A percentile compares a stretch with the other conserved stretches of the same genome.
These are phyloP conservation scores for Drosophila recens DNA, from an alignment of 2,888 invertebrate genomes.

Conservation along the genomic window DNA sequence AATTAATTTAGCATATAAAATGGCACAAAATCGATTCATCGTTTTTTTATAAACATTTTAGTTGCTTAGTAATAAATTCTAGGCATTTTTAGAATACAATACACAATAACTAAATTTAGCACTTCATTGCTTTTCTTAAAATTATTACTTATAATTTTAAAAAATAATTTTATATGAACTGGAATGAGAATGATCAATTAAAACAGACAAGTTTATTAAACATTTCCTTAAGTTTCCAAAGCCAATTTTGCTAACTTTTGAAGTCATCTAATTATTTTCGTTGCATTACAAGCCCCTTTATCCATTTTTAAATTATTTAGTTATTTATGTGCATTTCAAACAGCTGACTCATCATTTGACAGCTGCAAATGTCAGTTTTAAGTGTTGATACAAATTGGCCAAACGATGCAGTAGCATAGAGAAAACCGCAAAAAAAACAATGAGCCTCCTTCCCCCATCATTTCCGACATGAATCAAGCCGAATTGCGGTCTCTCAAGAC, in stretches of 20 bases:
- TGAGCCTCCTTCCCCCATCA: conserved; percentile 15
- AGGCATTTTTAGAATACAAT: not conserved
- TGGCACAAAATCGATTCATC: not conserved
- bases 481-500: conserved; percentile 47
- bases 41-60: no score
- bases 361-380: conserved; percentile 43
- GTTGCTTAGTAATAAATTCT: not conserved
- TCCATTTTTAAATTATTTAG: not conserved
- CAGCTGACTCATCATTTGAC: conserved; percentile 34
- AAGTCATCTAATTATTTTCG: not conserved
- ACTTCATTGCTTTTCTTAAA: no score
- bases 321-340: conserved; percentile 11
- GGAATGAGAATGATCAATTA: no score
- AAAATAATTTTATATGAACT: no score
- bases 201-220: no score
- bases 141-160: no score
- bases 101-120: no score
- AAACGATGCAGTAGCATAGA: conserved; percentile 25
- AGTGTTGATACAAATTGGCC: conserved; percentile 44
- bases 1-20: not conserved
- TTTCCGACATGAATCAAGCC: conserved; percentile 63
- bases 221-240: no score
- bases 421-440: conserved; percentile 47
- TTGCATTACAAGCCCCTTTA: not conserved
- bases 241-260: no score